Evolutionary conservation across 2,797 vertebrate genomes (phyloP).

Genomic region (Anabacerthia variegaticeps): DNA sequence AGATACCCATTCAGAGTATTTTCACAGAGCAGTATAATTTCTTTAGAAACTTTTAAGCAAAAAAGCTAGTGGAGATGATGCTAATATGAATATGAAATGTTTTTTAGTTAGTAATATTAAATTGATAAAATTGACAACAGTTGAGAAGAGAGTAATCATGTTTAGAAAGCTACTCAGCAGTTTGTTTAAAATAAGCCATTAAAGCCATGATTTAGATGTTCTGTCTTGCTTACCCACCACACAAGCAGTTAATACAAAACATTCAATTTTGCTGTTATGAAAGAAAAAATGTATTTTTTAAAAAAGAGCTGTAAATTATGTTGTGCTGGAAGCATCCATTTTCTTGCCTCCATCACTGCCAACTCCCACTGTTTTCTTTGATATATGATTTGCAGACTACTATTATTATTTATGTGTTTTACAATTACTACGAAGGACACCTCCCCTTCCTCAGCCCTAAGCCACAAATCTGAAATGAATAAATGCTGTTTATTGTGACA

Average conservation of each 20-base stretch:
- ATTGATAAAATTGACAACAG: not conserved
- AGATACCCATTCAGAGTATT: not conserved
- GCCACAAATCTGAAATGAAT: slow-evolving; percentile 77
- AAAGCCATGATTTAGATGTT: slow-evolving; percentile 35
- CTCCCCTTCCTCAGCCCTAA: slow-evolving; percentile 75
- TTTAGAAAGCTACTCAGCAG: not conserved
- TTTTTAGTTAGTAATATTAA: slow-evolving; percentile 39
- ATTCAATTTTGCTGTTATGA: slow-evolving; percentile 51
- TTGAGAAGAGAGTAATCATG: not conserved
- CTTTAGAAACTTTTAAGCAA: not conserved
- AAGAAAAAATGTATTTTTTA: slow-evolving; percentile 55
- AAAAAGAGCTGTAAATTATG: slow-evolving; percentile 71
- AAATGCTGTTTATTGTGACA: slow-evolving; percentile 80
- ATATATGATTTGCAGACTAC: slow-evolving; percentile 77
- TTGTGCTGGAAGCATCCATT: slow-evolving; percentile 71
- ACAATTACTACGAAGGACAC: slow-evolving; percentile 75
- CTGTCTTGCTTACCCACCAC: slow-evolving; percentile 39
- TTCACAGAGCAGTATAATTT: not conserved
- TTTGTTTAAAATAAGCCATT: slow-evolving; percentile 39
- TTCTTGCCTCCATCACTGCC: slow-evolving; percentile 73
- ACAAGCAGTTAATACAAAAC: slow-evolving; percentile 54
- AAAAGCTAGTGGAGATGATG: not conserved
- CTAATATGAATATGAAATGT: not conserved
- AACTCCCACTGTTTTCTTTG: slow-evolving; percentile 75
- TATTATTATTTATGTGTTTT: slow-evolving; percentile 82